Evolutionary conservation across 2,888 invertebrate genomes (phyloP), one percentile per base, ranked within the genome.

Genomic region (Ormyrus thymus): DNA sequence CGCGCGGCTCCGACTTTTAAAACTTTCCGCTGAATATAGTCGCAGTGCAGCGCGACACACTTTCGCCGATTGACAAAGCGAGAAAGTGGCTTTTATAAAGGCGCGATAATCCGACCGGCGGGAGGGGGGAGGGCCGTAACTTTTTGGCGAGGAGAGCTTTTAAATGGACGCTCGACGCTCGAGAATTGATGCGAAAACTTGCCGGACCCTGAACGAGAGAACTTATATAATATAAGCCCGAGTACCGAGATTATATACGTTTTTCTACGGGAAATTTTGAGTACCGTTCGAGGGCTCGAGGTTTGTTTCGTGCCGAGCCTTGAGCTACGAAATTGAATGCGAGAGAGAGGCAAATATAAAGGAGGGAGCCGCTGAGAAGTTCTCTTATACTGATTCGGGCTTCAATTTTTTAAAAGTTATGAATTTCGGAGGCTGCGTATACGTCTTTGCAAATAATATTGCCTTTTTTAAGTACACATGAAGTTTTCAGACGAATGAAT

Each of bases 51-150:
- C 13, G 43, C 70, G 69, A 70, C 61, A 53, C 75, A 53, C 59
- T 75, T 61, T 59, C 59, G 13, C 66, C 55, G 65, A 59, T 72
- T 61, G 77, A 66, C 72, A 78, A 72, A 78, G 77, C 72, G 66
- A 59, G 61, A 78, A 78, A 78, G 72, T 74, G 53, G 53, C 53
- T 51, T 64, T 76, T 64, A 56, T 64, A 76, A 50, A 59, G 56
- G 62, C n/a, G 64, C 62, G 76, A 70, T 70, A 76, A 76, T 69
- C 70, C 69, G 43, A 29, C 13, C 10, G 43, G 7, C 6, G 45
- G 10, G 6, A 46, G 62, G 5, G 43, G 43, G 64, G 64, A 48
- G 68, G 55, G 56, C 15, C 48, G 61, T 59, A 70, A 70, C 50
- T 70, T 70, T 70, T 59, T 59, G 70, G 29, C 50, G 59, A 10